Conservation (phyloP, 2,113 vertebrate species). For the Callipepla squamata region DNA sequence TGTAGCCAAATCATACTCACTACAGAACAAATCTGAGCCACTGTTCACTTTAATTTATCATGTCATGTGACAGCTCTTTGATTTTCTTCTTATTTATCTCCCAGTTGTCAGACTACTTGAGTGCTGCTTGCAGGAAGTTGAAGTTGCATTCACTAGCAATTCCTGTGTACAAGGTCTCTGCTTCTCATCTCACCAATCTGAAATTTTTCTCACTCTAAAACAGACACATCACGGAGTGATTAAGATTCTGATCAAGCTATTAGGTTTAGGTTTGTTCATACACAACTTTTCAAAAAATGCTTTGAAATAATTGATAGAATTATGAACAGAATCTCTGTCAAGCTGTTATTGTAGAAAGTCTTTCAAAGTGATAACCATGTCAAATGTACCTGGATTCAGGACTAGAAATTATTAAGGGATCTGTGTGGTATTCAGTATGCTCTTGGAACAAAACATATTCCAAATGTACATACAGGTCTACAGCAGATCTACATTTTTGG, state of each 20-base stretch:
- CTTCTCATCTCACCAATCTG: neutral
- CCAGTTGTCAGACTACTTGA: neutral
- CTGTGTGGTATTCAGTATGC: neutral
- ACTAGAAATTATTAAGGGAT: neutral
- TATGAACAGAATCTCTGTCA: neutral
- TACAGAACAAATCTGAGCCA: neutral
- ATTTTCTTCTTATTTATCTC: neutral
- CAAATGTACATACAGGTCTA: accelerated
- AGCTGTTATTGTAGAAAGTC: neutral
- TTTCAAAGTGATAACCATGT: neutral
- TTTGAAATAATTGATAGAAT: neutral
- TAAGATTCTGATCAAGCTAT: neutral
- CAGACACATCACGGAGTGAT: neutral
- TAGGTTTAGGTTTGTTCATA: neutral
- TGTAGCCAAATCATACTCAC: neutral
- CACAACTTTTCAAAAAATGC: neutral
- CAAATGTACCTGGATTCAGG: neutral
- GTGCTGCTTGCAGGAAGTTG: neutral
- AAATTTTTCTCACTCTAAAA: neutral
- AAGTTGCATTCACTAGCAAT: neutral
- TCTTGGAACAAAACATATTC: neutral
- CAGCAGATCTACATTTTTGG: neutral
- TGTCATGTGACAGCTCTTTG: neutral
- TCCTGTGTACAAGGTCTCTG: neutral
- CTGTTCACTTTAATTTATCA: neutral